Evolutionary conservation across 2,888 invertebrate species (phyloP).

Genomic region (Thyatira batis): DNA sequence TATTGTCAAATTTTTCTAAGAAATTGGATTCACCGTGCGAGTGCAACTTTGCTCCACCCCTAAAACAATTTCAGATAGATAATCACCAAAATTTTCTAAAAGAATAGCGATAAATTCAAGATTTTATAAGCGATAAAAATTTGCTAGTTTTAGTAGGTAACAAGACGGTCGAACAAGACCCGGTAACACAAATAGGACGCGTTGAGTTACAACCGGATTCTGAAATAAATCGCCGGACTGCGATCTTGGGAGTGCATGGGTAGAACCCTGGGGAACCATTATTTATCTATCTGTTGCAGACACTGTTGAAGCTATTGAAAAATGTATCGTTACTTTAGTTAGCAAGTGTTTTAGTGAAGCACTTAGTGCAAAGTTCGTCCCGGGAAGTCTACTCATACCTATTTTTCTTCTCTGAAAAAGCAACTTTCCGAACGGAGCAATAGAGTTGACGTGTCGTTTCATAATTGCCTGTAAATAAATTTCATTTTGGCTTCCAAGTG

Average conservation of each 20-base stretch:
- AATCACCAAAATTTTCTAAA: no score
- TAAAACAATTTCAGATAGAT: no score
- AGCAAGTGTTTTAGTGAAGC: background rate
- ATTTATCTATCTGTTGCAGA: conserved; percentile 25
- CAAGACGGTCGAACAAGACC: background rate
- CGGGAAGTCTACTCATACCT: no score
- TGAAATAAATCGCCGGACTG: conserved; percentile 28
- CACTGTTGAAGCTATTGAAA: background rate
- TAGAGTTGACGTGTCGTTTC: no score
- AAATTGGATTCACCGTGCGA: no score
- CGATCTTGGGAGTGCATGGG: conserved; percentile 24
- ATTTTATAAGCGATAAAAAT: background rate
- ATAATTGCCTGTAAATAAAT: no score
- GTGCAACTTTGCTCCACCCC: no score
- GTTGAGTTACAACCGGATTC: conserved; percentile 28
- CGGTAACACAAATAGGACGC: conserved; percentile 26
- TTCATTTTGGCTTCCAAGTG: no score
- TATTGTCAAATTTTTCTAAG: no score
- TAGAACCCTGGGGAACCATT: conserved; percentile 17
- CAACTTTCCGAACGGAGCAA: no score
- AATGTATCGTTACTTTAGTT: background rate
- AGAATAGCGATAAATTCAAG: no score
- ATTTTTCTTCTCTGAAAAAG: background rate
- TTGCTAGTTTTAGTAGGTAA: background rate
- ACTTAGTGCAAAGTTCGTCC: no score